Percentiles rank a stretch among this genome's conserved stretches.
Conservation (phyloP, 2,113 vertebrate genomes). For the Callipepla californica region DNA sequence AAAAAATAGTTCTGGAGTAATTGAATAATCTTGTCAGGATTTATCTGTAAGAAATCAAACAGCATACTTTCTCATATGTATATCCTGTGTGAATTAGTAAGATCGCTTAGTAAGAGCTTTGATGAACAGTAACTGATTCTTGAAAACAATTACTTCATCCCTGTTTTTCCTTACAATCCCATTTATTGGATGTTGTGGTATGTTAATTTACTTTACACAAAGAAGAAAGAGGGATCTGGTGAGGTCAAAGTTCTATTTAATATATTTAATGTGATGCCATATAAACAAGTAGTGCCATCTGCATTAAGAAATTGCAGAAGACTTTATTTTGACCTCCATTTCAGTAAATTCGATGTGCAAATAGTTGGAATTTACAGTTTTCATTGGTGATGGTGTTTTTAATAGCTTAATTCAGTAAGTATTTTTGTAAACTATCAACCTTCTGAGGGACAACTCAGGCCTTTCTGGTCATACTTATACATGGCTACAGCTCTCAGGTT, state of each 20-base stretch:
- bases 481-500: not conserved
- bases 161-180: not conserved
- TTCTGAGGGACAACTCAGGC: not conserved
- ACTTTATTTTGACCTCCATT: not conserved
- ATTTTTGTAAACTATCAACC: not conserved
- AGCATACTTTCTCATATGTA: not conserved
- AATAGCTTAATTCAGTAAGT: not conserved
- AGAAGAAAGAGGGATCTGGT: not conserved
- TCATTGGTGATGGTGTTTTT: not conserved
- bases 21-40: not conserved
- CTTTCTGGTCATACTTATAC: not conserved
- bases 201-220: slow-evolving; percentile 1
- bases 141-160: not conserved
- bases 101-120: not conserved
- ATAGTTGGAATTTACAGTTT: not conserved
- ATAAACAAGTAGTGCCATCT: not conserved
- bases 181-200: not conserved
- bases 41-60: not conserved
- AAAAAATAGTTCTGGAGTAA: not conserved
- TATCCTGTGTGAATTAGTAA: not conserved
- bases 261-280: not conserved
- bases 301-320: not conserved
- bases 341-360: not conserved
- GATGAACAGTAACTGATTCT: not conserved
- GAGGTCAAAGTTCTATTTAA: not conserved